A percentile compares a stretch with the other conserved stretches of the same genome.
Conservation (phyloP, 2,113 vertebrate species). For the Thinocorus orbignyianus region DNA sequence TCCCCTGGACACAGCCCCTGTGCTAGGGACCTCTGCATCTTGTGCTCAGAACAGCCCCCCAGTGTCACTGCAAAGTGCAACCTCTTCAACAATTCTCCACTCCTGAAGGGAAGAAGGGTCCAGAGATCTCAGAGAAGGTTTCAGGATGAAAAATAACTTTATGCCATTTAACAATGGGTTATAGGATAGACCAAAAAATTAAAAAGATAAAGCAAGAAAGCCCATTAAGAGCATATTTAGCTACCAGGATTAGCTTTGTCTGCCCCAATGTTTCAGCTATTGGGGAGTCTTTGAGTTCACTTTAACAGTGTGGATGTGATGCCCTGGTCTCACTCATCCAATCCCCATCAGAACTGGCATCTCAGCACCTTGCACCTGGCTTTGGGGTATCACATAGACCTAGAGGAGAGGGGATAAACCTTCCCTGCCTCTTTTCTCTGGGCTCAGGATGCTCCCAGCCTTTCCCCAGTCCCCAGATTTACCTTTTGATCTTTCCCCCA, state of each 20-base stretch:
- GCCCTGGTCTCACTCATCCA: neutral
- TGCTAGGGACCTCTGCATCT: neutral
- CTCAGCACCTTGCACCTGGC: neutral
- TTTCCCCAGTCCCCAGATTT: neutral
- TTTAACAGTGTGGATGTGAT: neutral
- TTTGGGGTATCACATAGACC: neutral
- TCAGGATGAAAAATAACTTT: neutral
- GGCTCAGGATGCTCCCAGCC: neutral
- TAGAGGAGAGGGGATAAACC: neutral
- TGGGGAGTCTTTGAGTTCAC: neutral
- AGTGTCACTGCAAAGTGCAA: accelerated
- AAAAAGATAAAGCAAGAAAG: neutral
- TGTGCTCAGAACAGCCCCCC: accelerated
- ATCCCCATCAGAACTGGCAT: neutral
- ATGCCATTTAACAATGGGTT: neutral
- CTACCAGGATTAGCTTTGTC: neutral
- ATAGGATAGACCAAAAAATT: neutral
- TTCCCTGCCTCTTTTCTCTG: neutral
- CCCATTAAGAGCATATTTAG: neutral
- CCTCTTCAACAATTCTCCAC: neutral
- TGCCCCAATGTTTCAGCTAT: neutral
- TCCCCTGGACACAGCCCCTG: accelerated
- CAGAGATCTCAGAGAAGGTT: neutral
- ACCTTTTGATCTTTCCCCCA: neutral
- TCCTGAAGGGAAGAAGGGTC: neutral